These are phyloP conservation scores for Mamestra configurata DNA, from an alignment of 1,140 invertebrate genomes.

Conservation along the genomic window DNA sequence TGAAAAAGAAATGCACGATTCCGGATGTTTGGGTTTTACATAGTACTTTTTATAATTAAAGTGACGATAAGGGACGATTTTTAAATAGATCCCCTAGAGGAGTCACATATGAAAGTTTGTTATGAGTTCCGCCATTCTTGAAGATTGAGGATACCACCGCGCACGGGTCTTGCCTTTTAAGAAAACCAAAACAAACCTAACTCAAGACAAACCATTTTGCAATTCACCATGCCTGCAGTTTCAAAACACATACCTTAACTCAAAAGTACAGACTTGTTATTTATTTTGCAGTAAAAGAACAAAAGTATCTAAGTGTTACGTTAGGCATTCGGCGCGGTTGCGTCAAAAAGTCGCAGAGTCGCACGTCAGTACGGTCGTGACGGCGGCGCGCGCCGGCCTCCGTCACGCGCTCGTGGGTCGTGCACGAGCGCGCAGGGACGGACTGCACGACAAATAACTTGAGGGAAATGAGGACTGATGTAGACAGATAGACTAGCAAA, in stretches of 20 bases:
- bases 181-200: no score
- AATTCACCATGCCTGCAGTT: neutral
- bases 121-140: no score
- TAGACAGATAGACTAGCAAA: no score
- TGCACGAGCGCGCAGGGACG: conserved; percentile 77
- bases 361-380: conserved; percentile 77
- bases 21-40: no score
- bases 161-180: no score
- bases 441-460: conserved; percentile 52
- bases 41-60: no score
- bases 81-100: no score
- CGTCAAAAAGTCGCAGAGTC: conserved; percentile 75
- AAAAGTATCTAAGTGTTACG: conserved; percentile 60
- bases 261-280: conserved; percentile 8
- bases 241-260: neutral
- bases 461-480: neutral
- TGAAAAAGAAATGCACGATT: no score
- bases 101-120: no score
- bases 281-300: conserved; percentile 51
- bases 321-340: conserved; percentile 61
- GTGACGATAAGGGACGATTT: no score
- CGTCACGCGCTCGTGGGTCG: conserved; percentile 77
- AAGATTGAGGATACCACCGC: no score
- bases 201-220: neutral
- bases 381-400: conserved; percentile 76